These are phyloP conservation scores for Archips xylosteana DNA, from an alignment of 2,888 invertebrate species.

Conservation along the genomic window DNA sequence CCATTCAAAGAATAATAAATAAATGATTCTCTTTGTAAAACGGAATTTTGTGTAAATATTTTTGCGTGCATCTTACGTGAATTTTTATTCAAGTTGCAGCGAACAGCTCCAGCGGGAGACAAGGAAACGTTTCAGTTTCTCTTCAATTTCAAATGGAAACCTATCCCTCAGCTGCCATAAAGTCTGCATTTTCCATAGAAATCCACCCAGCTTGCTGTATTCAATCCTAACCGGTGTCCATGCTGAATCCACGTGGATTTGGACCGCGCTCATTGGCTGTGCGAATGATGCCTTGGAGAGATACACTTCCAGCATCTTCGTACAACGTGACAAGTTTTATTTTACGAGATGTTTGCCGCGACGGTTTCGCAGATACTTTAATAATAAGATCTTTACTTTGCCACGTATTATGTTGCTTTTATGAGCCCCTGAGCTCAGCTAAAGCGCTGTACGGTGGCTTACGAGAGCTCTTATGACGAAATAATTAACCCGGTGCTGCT, in stretches of 20 bases:
- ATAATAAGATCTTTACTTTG: slow-evolving; percentile 84
- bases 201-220: slow-evolving; percentile 75
- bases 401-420: slow-evolving; percentile 83
- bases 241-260: slow-evolving; percentile 81
- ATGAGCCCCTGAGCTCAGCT: slow-evolving; percentile 76
- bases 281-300: slow-evolving; percentile 60
- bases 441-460: slow-evolving; percentile 81
- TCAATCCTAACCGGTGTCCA: slow-evolving; percentile 81
- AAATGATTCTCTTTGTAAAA: neutral
- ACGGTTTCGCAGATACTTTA: slow-evolving; percentile 84
- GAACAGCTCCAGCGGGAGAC: slow-evolving; percentile 73
- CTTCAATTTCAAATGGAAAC: slow-evolving; percentile 85
- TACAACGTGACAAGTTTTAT: slow-evolving; percentile 75
- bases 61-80: slow-evolving; percentile 74
- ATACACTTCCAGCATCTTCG: slow-evolving; percentile 65
- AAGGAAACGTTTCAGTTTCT: slow-evolving; percentile 81
- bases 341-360: slow-evolving; percentile 82
- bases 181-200: slow-evolving; percentile 84
- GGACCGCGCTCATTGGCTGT: slow-evolving; percentile 67
- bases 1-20: neutral
- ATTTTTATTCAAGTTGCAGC: slow-evolving; percentile 78
- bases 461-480: slow-evolving; percentile 81
- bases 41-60: slow-evolving; percentile 72
- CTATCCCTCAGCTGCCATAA: slow-evolving; percentile 83
- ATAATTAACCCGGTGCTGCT: slow-evolving; percentile 81